Base-by-base conservation (phyloP, 2,113 vertebrate species). In the Macrotis lagotis region DNA sequence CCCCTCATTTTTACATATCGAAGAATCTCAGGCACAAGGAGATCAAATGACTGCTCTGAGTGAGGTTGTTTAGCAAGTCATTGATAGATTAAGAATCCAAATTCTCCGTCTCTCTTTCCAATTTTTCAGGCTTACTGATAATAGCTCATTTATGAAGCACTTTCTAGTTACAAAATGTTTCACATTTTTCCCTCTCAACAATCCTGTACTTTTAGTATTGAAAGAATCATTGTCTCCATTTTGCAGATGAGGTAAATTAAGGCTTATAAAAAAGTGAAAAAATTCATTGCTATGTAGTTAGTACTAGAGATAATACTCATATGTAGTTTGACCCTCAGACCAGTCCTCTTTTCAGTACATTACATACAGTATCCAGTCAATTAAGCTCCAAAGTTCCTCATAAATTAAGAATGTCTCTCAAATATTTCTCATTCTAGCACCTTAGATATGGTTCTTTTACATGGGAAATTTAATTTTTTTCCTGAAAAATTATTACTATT, bases 401-500 rank as follows among this genome's bases (percentile, higher is more conserved):
- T 8, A 83, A 5, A 37, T 22, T 83, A 83, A 83, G n/a, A n/a
- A 44, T 44, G 6, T 83, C 66, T 83, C n/a, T 44, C 66, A 44
- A 44, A 74, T 89, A 16, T 88, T 50, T 25, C 94, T 51, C 25
- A 50, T 74, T 0, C 2, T 37, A 52, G 51, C 24, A 25, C 19
- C 22, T 94, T 48, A 2, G 44, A 51, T 26, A 50, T 1, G 9
- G 44, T 47, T 92, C 31, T 44, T 95, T 50, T 88, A 59, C 83
- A 1, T 83, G 90, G 90, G 93, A 95, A 96, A 83, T 44, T 44
- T 24, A 49, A 90, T 90, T 90, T 90, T 90, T 91, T 19, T 51
- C 50, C 47, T 88, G 48, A 90, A 51, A 91, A 49, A 95, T 96
- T 95, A 92, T 93, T 97, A 55, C 74, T 96, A 96, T 97, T 97